Percentiles rank a stretch among this genome's conserved stretches.
These are phyloP conservation scores for Microplitis deprimator DNA, from an alignment of 2,888 invertebrate genomes.

Conservation along the genomic window DNA sequence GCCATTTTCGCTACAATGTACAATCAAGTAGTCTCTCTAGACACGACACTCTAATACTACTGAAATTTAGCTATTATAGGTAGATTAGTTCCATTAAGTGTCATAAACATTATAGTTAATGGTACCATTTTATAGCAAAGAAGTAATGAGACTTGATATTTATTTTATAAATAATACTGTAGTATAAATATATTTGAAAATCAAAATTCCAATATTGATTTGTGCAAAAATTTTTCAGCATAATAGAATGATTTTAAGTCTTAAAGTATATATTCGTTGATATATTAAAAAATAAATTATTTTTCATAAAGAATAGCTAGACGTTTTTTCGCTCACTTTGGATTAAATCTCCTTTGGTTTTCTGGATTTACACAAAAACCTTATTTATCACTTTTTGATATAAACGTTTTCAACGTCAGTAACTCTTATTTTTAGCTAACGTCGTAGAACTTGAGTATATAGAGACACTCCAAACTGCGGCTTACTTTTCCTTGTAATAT, in stretches of 20 bases:
- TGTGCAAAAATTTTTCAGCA: too few relatives aligned
- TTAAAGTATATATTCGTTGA: background rate
- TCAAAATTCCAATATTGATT: too few relatives aligned
- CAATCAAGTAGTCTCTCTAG: background rate
- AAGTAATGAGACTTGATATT: background rate
- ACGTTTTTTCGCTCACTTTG: slow-evolving; percentile 36
- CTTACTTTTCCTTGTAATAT: background rate
- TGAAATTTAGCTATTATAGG: background rate
- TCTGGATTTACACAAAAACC: slow-evolving; percentile 21
- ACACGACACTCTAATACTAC: background rate
- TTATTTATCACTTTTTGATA: slow-evolving; percentile 15
- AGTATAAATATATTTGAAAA: too few relatives aligned
- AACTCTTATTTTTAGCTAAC: background rate
- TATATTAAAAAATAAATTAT: background rate
- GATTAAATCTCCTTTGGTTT: slow-evolving; percentile 38
- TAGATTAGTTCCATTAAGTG: background rate
- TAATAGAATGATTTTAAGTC: background rate
- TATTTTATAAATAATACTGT: background rate
- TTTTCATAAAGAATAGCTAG: background rate
- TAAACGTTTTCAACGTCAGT: background rate
- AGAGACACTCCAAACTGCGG: background rate
- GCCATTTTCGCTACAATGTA: slow-evolving; percentile 12
- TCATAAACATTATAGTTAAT: background rate
- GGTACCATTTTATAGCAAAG: background rate
- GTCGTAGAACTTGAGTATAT: background rate